Conservation (phyloP, 1,140 invertebrate genomes). For the Camponotus pennsylvanicus region DNA sequence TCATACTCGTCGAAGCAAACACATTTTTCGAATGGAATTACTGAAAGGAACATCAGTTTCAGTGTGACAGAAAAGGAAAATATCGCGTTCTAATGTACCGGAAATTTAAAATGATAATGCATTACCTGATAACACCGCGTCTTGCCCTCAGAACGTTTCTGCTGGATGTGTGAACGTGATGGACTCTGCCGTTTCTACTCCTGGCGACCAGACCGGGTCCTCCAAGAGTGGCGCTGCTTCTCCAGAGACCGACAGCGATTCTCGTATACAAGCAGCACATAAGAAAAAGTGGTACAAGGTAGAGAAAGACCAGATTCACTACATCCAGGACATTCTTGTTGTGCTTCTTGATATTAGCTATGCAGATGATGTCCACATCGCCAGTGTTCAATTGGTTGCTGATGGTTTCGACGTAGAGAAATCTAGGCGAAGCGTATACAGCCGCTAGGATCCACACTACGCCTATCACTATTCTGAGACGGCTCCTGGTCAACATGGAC, state of each 20-base stretch:
- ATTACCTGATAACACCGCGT: conserved; percentile 88
- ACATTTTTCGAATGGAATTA: not conserved
- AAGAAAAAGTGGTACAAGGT: conserved; percentile 90
- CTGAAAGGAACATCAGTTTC: conserved; percentile 15
- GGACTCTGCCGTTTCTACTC: conserved; percentile 72
- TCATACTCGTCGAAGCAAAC: not conserved
- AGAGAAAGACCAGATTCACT: conserved; percentile 92
- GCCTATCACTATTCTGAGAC: conserved; percentile 90
- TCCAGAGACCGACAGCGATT: conserved; percentile 92
- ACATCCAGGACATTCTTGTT: conserved; percentile 92
- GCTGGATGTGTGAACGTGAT: conserved; percentile 88
- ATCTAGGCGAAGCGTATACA: conserved; percentile 91
- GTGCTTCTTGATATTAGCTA: conserved; percentile 90
- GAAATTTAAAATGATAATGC: conserved; percentile 11
- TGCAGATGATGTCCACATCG: conserved; percentile 90
- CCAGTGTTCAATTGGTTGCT: conserved; percentile 87
- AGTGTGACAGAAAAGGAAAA: conserved; percentile 5
- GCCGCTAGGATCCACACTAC: conserved; percentile 92
- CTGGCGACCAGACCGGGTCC: conserved; percentile 70
- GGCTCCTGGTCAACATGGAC: conserved; percentile 90
- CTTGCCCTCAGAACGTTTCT: conserved; percentile 90
- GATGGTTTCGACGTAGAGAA: conserved; percentile 91
- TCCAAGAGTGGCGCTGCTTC: conserved; percentile 82
- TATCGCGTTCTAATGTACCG: not conserved
- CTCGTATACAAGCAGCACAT: conserved; percentile 91